Conservation (phyloP, 2,113 vertebrate species). For the Leucoraja erinaceus region DNA sequence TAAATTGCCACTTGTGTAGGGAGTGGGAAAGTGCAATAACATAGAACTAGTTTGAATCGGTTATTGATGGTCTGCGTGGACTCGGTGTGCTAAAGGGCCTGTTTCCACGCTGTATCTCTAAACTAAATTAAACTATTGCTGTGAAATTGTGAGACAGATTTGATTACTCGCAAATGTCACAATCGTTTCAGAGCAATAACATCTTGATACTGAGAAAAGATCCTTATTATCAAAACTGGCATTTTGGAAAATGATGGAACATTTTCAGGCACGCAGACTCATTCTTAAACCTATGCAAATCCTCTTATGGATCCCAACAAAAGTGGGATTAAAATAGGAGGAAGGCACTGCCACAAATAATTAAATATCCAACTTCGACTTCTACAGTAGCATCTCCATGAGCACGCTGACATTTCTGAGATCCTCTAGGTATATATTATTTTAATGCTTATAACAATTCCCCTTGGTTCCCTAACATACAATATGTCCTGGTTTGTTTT, state of each 20-base stretch:
- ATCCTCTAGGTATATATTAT: background rate
- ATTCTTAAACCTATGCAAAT: background rate
- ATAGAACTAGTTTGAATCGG: too few species aligned
- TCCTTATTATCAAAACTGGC: background rate
- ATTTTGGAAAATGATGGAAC: background rate
- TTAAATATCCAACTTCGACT: background rate
- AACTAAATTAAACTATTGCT: background rate
- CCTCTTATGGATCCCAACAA: background rate
- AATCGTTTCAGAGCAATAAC: background rate
- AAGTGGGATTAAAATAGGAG: background rate
- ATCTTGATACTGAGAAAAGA: background rate
- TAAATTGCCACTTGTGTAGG: too few species aligned
- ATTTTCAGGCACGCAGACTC: background rate
- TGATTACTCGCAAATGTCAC: background rate
- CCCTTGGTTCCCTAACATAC: background rate
- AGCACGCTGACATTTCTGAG: constrained; percentile 3
- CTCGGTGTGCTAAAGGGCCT: too few species aligned
- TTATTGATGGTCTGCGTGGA: too few species aligned
- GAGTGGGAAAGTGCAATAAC: too few species aligned
- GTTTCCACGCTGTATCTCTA: too few species aligned
- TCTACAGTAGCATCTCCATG: background rate
- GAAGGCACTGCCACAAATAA: background rate
- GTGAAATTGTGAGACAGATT: constrained; percentile 1
- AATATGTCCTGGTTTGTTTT: constrained; percentile 6
- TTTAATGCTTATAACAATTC: background rate